Percentiles rank a stretch among this genome's conserved stretches.
These are phyloP conservation scores for Rafetus swinhoei DNA, from an alignment of 2,113 vertebrate genomes.

Conservation along the genomic window DNA sequence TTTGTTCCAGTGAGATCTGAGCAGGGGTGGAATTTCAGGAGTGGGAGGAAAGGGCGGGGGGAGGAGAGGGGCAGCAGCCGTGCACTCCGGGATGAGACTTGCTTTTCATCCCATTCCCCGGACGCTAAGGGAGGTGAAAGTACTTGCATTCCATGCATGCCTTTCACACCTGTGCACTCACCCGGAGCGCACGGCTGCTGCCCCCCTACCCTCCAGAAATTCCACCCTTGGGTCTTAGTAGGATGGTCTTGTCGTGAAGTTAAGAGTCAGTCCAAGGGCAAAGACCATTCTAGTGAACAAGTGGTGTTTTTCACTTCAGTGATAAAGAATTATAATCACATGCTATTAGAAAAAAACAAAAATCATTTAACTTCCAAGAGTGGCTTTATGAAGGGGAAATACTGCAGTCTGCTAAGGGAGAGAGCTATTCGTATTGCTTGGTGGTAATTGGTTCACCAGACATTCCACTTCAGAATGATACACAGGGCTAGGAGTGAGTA, in stretches of 20 bases:
- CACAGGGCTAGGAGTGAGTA: not conserved
- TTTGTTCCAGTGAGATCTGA: not conserved
- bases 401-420: not conserved
- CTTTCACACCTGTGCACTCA: too few species aligned
- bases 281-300: not conserved
- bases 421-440: slow-evolving; percentile 9
- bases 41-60: too few species aligned
- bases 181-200: too few species aligned
- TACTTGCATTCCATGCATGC: too few species aligned
- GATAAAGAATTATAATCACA: not conserved
- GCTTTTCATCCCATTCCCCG: too few species aligned
- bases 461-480: not conserved
- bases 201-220: too few species aligned
- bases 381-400: not conserved
- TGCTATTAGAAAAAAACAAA: not conserved
- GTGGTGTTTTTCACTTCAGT: not conserved
- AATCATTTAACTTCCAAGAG: not conserved
- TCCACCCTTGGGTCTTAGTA: too few species aligned
- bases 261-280: not conserved
- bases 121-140: too few species aligned
- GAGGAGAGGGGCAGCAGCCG: too few species aligned
- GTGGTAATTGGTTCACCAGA: not conserved
- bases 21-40: too few species aligned
- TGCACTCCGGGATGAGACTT: too few species aligned
- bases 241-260: not conserved